A percentile compares a stretch with the other conserved stretches of the same genome.
Evolutionary conservation across 2,797 vertebrate genomes (phyloP).

Genomic region (Champsocephalus esox): DNA sequence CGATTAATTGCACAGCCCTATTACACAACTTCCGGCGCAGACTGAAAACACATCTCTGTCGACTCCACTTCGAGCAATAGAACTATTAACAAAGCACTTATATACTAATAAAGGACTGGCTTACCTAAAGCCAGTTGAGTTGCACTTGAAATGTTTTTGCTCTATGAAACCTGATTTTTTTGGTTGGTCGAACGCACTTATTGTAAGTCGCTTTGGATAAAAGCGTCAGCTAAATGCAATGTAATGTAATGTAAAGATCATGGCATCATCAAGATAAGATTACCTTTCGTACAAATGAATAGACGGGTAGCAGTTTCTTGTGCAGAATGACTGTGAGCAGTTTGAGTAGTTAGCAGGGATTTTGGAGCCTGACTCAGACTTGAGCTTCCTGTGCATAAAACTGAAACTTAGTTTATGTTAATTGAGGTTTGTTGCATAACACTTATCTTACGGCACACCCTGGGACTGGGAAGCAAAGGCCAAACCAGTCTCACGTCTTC

Average conservation of each 20-base stretch:
- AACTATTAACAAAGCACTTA: no score
- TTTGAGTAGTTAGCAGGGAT: conserved; percentile 67
- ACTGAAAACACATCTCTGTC: no score
- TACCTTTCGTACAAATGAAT: conserved; percentile 25
- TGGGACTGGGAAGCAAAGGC: conserved; percentile 63
- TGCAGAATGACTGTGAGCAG: conserved; percentile 62
- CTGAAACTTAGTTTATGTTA: conserved; percentile 67
- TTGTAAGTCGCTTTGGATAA: no score
- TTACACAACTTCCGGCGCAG: no score
- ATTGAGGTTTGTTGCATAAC: conserved; percentile 78
- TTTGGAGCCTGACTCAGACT: conserved; percentile 73
- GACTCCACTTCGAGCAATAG: no score
- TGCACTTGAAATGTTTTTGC: no score
- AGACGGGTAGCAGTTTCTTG: conserved; percentile 50
- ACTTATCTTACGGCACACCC: conserved; percentile 77
- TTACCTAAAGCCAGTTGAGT: no score
- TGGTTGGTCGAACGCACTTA: no score
- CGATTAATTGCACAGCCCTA: no score
- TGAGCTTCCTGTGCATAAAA: conserved; percentile 77
- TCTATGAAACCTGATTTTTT: no score
- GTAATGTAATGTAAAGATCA: conserved; percentile 11
- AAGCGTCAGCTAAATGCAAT: no score
- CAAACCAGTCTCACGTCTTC: conserved; percentile 51
- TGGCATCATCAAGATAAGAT: conserved; percentile 26
- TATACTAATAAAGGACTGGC: no score